phyloP scores from a whole-genome alignment of 1,140 invertebrate genomes.

The Diorhabda elongata region DNA sequence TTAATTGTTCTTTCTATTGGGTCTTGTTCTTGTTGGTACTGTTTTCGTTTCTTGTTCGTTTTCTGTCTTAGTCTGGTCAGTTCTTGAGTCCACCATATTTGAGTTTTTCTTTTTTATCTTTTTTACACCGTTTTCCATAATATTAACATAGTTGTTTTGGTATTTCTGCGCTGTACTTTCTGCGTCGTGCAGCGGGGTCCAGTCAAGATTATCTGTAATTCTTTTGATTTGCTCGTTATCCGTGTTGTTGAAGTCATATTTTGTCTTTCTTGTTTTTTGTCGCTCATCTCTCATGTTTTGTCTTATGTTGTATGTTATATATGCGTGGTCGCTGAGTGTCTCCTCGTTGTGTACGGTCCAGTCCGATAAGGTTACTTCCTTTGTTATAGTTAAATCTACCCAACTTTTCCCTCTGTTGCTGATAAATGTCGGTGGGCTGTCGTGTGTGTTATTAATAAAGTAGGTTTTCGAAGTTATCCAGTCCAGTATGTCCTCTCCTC shows the following conservation, averaged over 20 bases:
- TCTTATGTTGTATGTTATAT: constrained; percentile 1
- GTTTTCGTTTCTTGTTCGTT: not conserved
- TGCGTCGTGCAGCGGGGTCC: not conserved
- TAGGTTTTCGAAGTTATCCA: not conserved
- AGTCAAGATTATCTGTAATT: not conserved
- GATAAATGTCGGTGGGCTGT: not conserved
- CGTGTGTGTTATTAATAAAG: not conserved
- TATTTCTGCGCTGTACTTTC: no score
- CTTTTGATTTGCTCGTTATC: not conserved
- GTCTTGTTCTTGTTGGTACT: not conserved
- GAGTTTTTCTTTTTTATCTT: not conserved
- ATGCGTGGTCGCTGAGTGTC: constrained; percentile 11
- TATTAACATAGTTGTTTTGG: not conserved
- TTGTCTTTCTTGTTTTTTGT: not conserved
- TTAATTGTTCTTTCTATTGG: not conserved
- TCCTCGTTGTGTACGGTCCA: constrained; percentile 1
- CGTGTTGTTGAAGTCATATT: not conserved
- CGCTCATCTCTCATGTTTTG: not conserved
- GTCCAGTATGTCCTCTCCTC: no score
- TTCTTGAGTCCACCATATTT: not conserved
- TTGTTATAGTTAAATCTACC: not conserved
- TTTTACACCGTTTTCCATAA: not conserved
- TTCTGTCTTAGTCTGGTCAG: not conserved
- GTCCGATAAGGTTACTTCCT: not conserved
- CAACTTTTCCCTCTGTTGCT: not conserved